Evolutionary conservation across 2,797 vertebrate genomes (phyloP), one percentile per base, ranked within the genome.

Genomic region (Oreonectes daqikongensis): DNA sequence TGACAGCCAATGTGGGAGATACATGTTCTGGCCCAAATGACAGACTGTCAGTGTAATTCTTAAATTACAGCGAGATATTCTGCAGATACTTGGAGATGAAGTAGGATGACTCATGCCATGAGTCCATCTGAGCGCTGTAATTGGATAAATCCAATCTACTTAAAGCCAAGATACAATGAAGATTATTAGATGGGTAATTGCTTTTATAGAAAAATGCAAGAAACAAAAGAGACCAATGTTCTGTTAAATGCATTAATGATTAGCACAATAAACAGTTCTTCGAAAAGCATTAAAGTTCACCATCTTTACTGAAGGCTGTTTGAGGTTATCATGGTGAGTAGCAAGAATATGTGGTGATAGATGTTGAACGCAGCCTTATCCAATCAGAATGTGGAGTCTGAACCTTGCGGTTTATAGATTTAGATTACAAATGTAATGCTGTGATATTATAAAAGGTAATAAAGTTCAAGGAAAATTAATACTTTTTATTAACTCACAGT

Each of bases 1-100:
- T 28, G 42, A 57, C 69, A 73, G 10, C 18, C 66, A 70, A 42
- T 10, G 69, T 67, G 67, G 32, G 24, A 18, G 63, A 64, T 14
- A 24, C 17, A 38, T 20, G 38, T 67, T 79, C 75, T 26, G 14
- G 65, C 28, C 55, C 40, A 24, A 24, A 69, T 53, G 65, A 76
- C 55, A 60, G 53, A 52, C 48, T 67, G 72, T 46, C 63, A 18
- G 24, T 24, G 50, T 61, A 69, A 77, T 77, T 28, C 66, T 50
- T 20, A 52, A n/a, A 77, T 77, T 50, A 63, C 32, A 77, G 55
- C 26, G 14, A 57, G 72, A 28, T 57, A 14, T 75, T 75, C 50
- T 32, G 73, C 52, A 65, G 35, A 44, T 26, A 38, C 3, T 40
- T 17, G 11, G 32, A 75, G 48, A 55, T 57, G 38, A 67, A 57